Conservation (phyloP, 1,140 invertebrate genomes). For the Hesperophylax magnus region DNA sequence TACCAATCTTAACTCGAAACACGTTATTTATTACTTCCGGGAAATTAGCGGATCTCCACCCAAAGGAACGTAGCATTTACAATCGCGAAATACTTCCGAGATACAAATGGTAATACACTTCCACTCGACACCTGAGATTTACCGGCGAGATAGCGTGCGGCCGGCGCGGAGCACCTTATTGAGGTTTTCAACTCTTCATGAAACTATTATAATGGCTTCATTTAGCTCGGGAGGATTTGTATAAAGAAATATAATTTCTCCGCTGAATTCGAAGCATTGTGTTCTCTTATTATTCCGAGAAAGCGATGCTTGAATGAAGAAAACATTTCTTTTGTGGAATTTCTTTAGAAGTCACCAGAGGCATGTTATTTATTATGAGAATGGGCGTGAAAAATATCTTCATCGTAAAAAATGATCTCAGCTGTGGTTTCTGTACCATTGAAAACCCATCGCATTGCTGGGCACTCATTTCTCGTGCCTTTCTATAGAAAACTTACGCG, state of each 20-base stretch:
- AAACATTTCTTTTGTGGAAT: slow-evolving; percentile 2
- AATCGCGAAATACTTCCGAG: too few relatives aligned
- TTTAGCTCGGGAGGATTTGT: background rate
- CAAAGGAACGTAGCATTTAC: too few relatives aligned
- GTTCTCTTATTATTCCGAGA: slow-evolving; percentile 2
- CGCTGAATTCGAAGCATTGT: background rate
- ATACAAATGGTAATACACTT: too few relatives aligned
- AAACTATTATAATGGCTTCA: slow-evolving; percentile 3
- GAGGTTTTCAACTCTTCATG: background rate
- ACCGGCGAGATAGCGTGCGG: background rate
- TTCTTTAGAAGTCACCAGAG: slow-evolving; percentile 9
- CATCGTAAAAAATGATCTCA: background rate
- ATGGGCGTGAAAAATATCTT: background rate
- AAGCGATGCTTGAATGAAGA: slow-evolving; percentile 7
- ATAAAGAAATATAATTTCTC: slow-evolving; percentile 11
- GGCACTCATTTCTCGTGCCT: too few relatives aligned
- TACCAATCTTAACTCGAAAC: background rate
- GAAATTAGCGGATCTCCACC: too few relatives aligned
- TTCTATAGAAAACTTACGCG: too few relatives aligned
- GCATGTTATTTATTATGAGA: slow-evolving; percentile 6
- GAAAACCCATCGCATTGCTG: too few relatives aligned
- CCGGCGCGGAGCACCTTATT: background rate
- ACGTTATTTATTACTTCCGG: too few relatives aligned
- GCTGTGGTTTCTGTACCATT: background rate
- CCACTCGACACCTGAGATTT: too few relatives aligned